phyloP scores from a whole-genome alignment of 2,888 invertebrate species.

The Philonicus albiceps region DNA sequence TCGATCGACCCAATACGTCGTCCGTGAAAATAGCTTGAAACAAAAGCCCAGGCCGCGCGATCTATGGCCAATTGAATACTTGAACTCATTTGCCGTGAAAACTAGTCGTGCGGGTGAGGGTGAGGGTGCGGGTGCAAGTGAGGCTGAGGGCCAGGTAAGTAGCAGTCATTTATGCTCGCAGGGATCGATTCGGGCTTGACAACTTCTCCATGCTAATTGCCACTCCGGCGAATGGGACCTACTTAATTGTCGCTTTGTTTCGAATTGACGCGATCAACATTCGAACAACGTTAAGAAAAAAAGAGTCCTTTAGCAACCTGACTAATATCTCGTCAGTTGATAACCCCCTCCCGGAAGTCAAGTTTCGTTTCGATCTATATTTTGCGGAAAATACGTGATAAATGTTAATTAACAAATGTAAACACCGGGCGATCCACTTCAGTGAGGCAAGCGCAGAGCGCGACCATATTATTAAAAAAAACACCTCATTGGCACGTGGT shows the following conservation, averaged over 20 bases:
- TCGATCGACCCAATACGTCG: slow-evolving; percentile 16
- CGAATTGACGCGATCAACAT: neutral
- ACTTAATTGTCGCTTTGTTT: neutral
- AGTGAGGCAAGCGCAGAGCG: neutral
- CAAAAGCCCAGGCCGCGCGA: neutral
- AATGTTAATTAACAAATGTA: slow-evolving; percentile 12
- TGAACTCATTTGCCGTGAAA: slow-evolving; percentile 39
- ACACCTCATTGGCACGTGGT: slow-evolving; percentile 41
- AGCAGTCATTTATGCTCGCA: neutral
- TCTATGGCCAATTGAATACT: slow-evolving; percentile 31
- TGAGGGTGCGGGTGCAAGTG: slow-evolving; percentile 36
- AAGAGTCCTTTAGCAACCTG: neutral
- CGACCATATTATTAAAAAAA: neutral
- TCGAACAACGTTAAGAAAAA: neutral
- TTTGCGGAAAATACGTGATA: slow-evolving; percentile 40
- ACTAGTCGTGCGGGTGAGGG: slow-evolving; percentile 37
- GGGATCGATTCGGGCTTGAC: slow-evolving; percentile 17
- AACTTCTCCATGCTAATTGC: neutral
- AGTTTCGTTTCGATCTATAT: neutral
- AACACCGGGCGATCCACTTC: slow-evolving; percentile 1
- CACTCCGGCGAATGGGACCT: neutral
- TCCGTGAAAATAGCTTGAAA: slow-evolving; percentile 12
- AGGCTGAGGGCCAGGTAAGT: slow-evolving; percentile 4
- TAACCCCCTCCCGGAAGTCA: slow-evolving; percentile 7
- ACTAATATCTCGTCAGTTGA: neutral